Evolutionary conservation across 2,888 invertebrate species (phyloP), one percentile per base, ranked within the genome.

Genomic region (Timandra comae): DNA sequence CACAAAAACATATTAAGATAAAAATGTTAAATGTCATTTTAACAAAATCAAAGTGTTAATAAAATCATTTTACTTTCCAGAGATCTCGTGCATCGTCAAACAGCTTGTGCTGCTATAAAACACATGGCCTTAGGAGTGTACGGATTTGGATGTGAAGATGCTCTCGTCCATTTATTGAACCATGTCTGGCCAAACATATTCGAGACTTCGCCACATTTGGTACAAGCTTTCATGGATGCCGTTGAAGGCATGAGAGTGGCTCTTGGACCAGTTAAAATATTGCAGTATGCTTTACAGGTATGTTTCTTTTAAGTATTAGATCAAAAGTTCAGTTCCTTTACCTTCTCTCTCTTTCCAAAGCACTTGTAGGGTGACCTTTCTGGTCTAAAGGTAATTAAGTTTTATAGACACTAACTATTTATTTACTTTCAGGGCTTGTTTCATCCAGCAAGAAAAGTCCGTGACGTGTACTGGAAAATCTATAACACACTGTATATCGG

Each of bases 151-250:
- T 99, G 99, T 72, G 99, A 99, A 74, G 99, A 99, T 73, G 99
- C 99, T 0, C 87, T 99, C 3, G 91, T 96, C 24, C 99, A 99
- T 87, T 87, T 99, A 27, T 85, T 99, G 39, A 99, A 99, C 81
- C 97, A 98, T 70, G 98, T 99, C 12, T 99, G 99, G 99, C 99
- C 99, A 7, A 99, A 99, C 75, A 97, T 99, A 51, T 99, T 99
- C 67, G 99, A 99, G 86, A 99, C 98, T 0, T 98, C 98, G 7
- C 99, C 99, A 8, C 99, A 99, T 90, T 91, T 99, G 47, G 99
- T 99, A 12, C 99, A 99, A 81, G 98, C 99, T 1, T 99, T 99
- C 78, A 98, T 99, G 96, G 98, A 98, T 62, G 94, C 98, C 3
- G 95, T 99, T 3, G 99, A 99, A 74, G 99, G 99, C 7, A 91